A percentile compares a stretch with the other conserved stretches of the same genome.
Evolutionary conservation across 1,140 invertebrate species (phyloP).

Genomic region (Muscidifurax raptorellus): DNA sequence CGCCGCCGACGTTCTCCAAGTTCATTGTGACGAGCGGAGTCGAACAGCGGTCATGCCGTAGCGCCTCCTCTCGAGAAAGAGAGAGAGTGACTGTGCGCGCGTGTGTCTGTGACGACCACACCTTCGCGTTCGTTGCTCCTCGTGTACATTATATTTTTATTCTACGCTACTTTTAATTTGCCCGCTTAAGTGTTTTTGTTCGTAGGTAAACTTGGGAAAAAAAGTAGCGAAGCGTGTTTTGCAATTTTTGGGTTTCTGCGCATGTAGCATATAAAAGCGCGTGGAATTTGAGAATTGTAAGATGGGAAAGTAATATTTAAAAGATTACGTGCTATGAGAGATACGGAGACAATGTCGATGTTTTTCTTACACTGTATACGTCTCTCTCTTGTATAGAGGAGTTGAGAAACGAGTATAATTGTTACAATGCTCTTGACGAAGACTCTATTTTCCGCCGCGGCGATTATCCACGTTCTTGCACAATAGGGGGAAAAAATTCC

Average conservation of each 20-base stretch:
- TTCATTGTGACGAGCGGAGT: slow-evolving; percentile 24
- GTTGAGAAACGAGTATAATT: slow-evolving; percentile 6
- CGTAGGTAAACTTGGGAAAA: no score
- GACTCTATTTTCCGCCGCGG: not conserved
- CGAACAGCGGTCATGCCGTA: slow-evolving; percentile 26
- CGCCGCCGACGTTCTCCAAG: slow-evolving; percentile 7
- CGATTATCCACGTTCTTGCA: not conserved
- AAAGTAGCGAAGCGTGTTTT: no score
- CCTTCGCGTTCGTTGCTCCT: slow-evolving; percentile 11
- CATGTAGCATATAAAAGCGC: no score
- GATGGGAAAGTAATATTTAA: not conserved
- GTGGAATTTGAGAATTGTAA: not conserved
- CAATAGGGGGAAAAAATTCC: slow-evolving; percentile 7
- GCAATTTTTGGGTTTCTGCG: no score
- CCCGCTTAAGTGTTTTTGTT: no score
- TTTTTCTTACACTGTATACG: not conserved
- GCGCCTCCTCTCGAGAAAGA: not conserved
- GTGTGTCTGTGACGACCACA: slow-evolving; percentile 31
- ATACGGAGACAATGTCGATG: not conserved
- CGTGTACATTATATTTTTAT: not conserved
- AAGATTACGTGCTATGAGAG: not conserved
- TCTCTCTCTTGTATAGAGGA: not conserved
- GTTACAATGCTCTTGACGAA: not conserved
- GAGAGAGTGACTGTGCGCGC: not conserved
- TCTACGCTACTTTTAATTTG: no score